Conservation (phyloP, 2,888 invertebrate genomes). For the Spisula subtruncata region DNA sequence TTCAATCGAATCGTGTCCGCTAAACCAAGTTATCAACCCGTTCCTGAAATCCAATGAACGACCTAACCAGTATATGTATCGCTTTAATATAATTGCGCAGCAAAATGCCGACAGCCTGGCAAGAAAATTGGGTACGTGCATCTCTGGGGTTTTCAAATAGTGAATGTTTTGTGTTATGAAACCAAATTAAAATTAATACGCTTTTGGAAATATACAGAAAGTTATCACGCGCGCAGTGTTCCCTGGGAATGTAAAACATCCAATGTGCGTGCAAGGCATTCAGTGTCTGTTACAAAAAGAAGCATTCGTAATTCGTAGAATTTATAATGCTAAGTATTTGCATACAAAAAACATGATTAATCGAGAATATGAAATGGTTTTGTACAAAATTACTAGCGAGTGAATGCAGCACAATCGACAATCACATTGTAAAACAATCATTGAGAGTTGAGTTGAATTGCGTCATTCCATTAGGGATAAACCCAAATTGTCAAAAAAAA, state of each 20-base stretch:
- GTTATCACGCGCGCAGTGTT: not conserved
- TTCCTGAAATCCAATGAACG: too few species aligned
- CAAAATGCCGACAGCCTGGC: not conserved
- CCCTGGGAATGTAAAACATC: not conserved
- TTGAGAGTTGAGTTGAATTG: not conserved
- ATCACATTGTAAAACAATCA: not conserved
- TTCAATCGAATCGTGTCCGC: too few species aligned
- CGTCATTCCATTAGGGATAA: conserved; percentile 7
- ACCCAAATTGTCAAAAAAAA: not conserved
- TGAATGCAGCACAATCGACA: too few species aligned
- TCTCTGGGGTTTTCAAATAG: not conserved
- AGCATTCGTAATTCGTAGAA: conserved; percentile 5
- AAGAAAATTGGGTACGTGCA: not conserved
- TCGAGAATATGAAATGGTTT: not conserved
- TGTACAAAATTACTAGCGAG: not conserved
- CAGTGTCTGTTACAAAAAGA: not conserved
- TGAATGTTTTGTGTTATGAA: not conserved
- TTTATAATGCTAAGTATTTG: not conserved
- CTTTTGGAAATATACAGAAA: not conserved
- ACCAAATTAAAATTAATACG: not conserved
- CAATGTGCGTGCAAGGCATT: not conserved
- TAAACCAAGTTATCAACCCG: too few species aligned
- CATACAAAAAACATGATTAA: not conserved
- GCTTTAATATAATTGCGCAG: too few species aligned
- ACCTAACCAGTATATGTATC: too few species aligned